Percentiles rank a stretch among this genome's conserved stretches.
Conservation (phyloP, 2,113 vertebrate genomes). For the Scomber japonicus region DNA sequence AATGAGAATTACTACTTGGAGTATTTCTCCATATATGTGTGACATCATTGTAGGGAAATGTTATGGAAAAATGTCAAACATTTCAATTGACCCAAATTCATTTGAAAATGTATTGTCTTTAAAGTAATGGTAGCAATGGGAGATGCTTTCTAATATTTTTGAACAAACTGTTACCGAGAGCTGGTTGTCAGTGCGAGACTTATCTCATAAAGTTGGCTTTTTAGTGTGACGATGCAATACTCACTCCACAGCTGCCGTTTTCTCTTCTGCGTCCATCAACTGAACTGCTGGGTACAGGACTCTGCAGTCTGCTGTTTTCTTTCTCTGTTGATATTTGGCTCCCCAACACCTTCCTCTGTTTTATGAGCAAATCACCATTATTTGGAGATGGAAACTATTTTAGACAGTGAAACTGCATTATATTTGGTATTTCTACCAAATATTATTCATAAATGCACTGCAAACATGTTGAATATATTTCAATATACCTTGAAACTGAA, state of each 20-base stretch:
- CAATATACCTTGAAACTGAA: too few species aligned
- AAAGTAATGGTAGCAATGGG: not conserved
- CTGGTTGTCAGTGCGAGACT: not conserved
- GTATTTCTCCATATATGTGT: not conserved
- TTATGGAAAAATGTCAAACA: not conserved
- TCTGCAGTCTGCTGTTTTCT: slow-evolving; percentile 53
- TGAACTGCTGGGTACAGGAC: slow-evolving; percentile 22
- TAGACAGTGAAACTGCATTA: not conserved
- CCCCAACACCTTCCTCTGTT: slow-evolving; percentile 75
- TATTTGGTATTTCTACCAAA: not conserved
- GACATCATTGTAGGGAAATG: not conserved
- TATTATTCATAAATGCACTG: not conserved
- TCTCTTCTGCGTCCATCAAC: slow-evolving; percentile 26
- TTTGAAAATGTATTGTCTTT: not conserved
- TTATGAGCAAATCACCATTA: not conserved
- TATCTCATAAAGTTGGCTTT: not conserved
- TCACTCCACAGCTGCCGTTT: slow-evolving; percentile 51
- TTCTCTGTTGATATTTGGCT: slow-evolving; percentile 60
- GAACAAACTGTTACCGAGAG: not conserved
- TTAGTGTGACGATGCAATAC: slow-evolving; percentile 24
- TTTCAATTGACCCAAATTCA: not conserved
- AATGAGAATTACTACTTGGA: slow-evolving; percentile 16
- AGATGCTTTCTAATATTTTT: not conserved
- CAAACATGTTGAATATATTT: not conserved
- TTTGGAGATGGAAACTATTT: not conserved